Conservation (phyloP, 2,797 vertebrate genomes). For the Amazona finschi region DNA sequence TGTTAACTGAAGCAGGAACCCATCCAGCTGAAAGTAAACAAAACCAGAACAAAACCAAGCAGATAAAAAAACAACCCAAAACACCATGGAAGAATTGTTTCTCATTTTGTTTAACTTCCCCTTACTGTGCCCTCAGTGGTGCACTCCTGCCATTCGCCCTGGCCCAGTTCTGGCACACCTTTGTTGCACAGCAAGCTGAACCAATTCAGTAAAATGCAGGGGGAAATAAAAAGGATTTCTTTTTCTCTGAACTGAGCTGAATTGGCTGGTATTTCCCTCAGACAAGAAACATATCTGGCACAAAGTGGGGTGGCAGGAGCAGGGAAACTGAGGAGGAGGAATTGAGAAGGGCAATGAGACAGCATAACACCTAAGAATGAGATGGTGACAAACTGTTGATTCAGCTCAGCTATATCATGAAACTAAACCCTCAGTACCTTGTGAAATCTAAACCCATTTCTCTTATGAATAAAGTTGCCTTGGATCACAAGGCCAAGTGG, state of each 20-base stretch:
- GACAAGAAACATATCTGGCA: background rate
- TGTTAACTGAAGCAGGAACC: background rate
- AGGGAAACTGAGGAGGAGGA: conserved; percentile 38
- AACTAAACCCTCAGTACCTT: background rate
- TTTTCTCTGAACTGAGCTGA: background rate
- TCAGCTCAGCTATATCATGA: background rate
- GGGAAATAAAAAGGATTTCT: background rate
- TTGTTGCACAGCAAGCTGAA: background rate
- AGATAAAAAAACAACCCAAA: background rate
- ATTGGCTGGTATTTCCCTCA: background rate
- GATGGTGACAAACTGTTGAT: conserved; percentile 27
- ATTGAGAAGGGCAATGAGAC: background rate
- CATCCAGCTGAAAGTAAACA: background rate
- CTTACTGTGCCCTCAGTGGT: background rate
- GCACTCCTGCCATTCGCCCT: background rate
- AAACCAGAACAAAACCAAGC: background rate
- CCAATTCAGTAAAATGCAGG: background rate
- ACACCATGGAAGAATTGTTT: fast-evolving
- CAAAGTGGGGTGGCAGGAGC: background rate
- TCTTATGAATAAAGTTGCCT: background rate
- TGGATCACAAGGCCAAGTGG: background rate
- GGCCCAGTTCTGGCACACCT: background rate
- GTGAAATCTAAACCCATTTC: conserved; percentile 25
- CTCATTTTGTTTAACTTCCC: background rate
- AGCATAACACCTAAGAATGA: conserved; percentile 6